A percentile compares a stretch with the other conserved stretches of the same genome.
phyloP scores from a whole-genome alignment of 2,113 vertebrate genomes.

The Heliornis fulica region DNA sequence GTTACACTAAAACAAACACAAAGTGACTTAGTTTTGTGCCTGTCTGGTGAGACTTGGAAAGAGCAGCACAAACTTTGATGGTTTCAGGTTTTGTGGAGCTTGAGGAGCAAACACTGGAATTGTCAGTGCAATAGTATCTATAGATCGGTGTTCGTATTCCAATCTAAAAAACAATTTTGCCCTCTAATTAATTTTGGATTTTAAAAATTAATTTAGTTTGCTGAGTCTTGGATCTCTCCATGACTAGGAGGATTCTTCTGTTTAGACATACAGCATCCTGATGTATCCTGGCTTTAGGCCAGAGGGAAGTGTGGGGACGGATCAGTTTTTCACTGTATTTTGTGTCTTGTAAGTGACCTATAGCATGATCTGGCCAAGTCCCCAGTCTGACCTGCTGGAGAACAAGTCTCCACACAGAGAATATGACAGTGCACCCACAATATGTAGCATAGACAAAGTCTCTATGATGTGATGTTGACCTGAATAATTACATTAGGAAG shows the following conservation, averaged over 20 bases:
- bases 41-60: background rate
- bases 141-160: background rate
- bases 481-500: rapidly evolving
- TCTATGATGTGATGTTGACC: too few species aligned
- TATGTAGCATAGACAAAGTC: background rate
- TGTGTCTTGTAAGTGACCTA: background rate
- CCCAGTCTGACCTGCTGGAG: background rate
- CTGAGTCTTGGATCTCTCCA: rapidly evolving
- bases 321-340: rapidly evolving
- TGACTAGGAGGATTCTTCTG: background rate
- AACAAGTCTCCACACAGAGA: background rate
- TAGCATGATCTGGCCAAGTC: background rate
- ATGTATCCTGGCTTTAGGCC: background rate
- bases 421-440: background rate
- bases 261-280: background rate
- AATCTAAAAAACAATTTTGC: background rate
- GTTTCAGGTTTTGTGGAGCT: background rate
- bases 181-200: background rate
- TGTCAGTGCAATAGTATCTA: background rate
- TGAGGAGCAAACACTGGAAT: background rate
- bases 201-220: background rate
- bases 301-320: background rate
- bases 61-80: background rate
- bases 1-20: background rate
- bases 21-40: background rate